Evolutionary conservation across 2,888 invertebrate species (phyloP).

Genomic region (Poecilobothrus nobilitatus): DNA sequence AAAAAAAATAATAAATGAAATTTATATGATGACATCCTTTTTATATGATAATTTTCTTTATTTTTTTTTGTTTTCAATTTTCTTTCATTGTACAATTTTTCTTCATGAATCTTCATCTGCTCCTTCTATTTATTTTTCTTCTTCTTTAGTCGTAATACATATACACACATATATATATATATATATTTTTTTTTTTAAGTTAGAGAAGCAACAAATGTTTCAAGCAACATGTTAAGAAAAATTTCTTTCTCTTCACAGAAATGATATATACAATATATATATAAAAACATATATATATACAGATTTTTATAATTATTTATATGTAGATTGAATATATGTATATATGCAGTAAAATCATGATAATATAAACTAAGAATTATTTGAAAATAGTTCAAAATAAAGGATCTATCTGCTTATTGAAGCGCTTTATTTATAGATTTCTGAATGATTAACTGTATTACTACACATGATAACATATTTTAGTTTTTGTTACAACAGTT

Average conservation of each 20-base stretch:
- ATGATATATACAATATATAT: background rate
- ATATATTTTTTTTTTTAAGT: background rate
- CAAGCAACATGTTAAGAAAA: constrained; percentile 1
- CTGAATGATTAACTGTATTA: too few relatives aligned
- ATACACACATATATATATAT: background rate
- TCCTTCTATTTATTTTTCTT: background rate
- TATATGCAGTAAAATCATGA: too few relatives aligned
- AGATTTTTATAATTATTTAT: too few relatives aligned
- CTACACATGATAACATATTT: too few relatives aligned
- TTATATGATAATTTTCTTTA: constrained; percentile 2
- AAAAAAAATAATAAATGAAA: background rate
- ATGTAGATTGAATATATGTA: too few relatives aligned
- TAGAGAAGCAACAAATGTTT: background rate
- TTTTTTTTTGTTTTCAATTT: background rate
- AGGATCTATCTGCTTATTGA: too few relatives aligned
- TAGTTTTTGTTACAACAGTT: too few relatives aligned
- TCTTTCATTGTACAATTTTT: background rate
- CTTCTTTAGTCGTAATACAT: background rate
- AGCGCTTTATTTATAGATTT: too few relatives aligned
- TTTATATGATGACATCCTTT: constrained; percentile 3
- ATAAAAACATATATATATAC: too few relatives aligned
- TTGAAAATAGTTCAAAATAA: too few relatives aligned
- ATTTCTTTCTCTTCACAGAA: background rate
- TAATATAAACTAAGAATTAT: too few relatives aligned
- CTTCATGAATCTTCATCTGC: too few relatives aligned